phyloP scores from a whole-genome alignment of 2,888 invertebrate species.

The Rotaria macrura region DNA sequence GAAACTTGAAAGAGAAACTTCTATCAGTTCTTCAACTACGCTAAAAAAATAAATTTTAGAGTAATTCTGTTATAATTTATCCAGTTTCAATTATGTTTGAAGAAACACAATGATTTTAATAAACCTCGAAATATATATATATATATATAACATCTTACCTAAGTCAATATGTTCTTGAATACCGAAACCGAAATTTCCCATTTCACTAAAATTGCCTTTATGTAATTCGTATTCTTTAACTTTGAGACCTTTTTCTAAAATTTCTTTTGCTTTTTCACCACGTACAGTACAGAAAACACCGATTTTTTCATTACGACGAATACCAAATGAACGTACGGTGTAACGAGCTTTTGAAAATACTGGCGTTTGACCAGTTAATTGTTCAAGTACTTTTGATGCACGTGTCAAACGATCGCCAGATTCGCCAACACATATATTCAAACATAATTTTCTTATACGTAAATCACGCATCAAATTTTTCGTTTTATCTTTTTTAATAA shows the following conservation, averaged over 20 bases:
- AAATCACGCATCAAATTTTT: slow-evolving; percentile 96
- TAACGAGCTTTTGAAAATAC: slow-evolving; percentile 76
- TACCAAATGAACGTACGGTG: slow-evolving; percentile 85
- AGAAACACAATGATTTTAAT: no score
- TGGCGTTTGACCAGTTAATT: slow-evolving; percentile 94
- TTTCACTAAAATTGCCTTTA: slow-evolving; percentile 76
- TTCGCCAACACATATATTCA: slow-evolving; percentile 99
- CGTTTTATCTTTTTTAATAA: slow-evolving; percentile 51
- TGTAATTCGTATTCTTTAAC: slow-evolving; percentile 92
- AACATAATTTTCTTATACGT: slow-evolving; percentile 87
- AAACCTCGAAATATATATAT: no score
- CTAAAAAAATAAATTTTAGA: no score
- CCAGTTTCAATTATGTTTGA: no score
- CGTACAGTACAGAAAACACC: slow-evolving; percentile 98
- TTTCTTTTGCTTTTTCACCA: slow-evolving; percentile 97
- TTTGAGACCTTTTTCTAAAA: slow-evolving; percentile 79
- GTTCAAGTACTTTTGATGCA: slow-evolving; percentile 76
- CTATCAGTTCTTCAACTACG: no score
- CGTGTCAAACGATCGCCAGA: slow-evolving; percentile 69
- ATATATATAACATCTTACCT: no score
- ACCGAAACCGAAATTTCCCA: slow-evolving; percentile 94
- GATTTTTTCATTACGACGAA: slow-evolving; percentile 98
- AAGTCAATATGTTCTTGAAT: slow-evolving; percentile 99
- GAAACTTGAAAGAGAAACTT: no score
- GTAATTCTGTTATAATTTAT: no score